Conservation (phyloP, 1,140 invertebrate species). For the Drosophila teissieri region DNA sequence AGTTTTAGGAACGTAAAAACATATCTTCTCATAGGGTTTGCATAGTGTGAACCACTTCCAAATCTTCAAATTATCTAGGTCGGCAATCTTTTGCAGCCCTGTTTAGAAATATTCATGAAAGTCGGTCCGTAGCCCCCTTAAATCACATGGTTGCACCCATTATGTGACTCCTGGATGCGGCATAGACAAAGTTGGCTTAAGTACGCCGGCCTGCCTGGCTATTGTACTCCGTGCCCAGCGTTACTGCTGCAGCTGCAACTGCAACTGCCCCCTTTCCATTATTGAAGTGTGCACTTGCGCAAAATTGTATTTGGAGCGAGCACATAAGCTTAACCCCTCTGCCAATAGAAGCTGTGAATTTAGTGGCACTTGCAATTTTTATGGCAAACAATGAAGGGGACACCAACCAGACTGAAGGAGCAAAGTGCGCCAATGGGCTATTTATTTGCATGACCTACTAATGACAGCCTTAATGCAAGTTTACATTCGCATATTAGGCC, state of each 20-base stretch:
- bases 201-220: constrained; percentile 38
- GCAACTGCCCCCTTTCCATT: constrained; percentile 56
- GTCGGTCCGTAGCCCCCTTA: constrained; percentile 14
- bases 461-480: constrained; percentile 20
- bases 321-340: constrained; percentile 59
- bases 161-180: constrained; percentile 29
- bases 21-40: too few species aligned
- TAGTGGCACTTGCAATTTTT: constrained; percentile 75
- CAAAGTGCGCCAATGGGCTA: constrained; percentile 8
- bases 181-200: constrained; percentile 50
- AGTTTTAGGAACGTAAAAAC: too few species aligned
- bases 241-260: constrained; percentile 38
- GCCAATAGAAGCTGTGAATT: constrained; percentile 44
- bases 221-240: constrained; percentile 53
- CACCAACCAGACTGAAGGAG: neutral
- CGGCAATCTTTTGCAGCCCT: neutral
- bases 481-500: constrained; percentile 21
- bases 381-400: constrained; percentile 56
- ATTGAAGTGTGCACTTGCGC: constrained; percentile 76
- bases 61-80: constrained; percentile 13
- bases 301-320: constrained; percentile 79
- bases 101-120: constrained; percentile 51
- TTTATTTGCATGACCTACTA: constrained; percentile 52
- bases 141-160: constrained; percentile 49
- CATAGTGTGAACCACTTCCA: too few species aligned